Evolutionary conservation across 2,797 vertebrate species (phyloP).

Genomic region (Ficedula albicollis): DNA sequence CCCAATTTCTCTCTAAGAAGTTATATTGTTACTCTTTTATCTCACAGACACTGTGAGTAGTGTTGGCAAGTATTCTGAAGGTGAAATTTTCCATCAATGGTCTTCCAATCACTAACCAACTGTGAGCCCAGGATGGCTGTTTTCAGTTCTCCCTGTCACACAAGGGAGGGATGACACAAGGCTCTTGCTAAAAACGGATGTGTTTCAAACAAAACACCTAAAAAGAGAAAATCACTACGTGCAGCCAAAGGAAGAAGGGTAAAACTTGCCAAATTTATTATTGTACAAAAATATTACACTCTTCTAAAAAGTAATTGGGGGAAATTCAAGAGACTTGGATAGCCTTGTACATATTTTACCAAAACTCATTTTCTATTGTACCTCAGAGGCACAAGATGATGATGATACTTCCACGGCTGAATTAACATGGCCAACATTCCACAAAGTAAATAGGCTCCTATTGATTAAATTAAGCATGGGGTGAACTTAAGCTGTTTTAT

Average conservation of each 20-base stretch:
- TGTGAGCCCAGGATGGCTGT: rapidly evolving
- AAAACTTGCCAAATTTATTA: background rate
- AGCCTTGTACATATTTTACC: slow-evolving; percentile 26
- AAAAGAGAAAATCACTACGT: background rate
- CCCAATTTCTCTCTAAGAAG: background rate
- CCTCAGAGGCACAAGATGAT: slow-evolving; percentile 64
- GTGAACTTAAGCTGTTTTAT: slow-evolving; percentile 78
- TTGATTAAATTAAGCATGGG: slow-evolving; percentile 81
- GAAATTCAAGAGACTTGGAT: slow-evolving; percentile 16
- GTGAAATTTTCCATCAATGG: background rate
- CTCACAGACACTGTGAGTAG: background rate
- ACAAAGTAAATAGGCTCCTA: slow-evolving; percentile 82
- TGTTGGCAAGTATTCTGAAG: background rate
- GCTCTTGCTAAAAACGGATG: background rate
- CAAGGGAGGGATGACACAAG: background rate
- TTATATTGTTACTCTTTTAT: background rate
- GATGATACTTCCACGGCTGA: slow-evolving; percentile 75
- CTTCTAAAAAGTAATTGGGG: background rate
- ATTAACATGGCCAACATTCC: slow-evolving; percentile 78
- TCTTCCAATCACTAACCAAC: background rate
- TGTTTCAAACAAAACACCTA: background rate
- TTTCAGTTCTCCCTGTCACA: background rate
- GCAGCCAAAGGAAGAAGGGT: background rate
- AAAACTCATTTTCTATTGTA: slow-evolving; percentile 48
- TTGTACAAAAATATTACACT: background rate